Evolutionary conservation across 2,888 invertebrate genomes (phyloP).

Genomic region (Nomada ferruginata): DNA sequence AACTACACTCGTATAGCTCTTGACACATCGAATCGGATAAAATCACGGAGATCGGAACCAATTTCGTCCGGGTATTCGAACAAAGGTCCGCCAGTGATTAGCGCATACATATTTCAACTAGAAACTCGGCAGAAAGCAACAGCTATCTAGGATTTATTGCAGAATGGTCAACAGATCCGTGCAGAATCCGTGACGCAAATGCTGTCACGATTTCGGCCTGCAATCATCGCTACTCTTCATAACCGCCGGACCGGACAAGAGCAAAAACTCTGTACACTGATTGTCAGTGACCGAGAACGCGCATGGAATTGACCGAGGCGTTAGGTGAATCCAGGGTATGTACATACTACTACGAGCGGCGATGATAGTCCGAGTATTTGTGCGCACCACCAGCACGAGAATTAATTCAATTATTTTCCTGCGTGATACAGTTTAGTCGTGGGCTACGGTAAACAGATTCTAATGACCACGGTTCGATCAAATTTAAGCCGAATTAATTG

Average conservation of each 20-base stretch:
- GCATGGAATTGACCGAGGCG: conserved; percentile 9
- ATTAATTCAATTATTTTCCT: conserved; percentile 53
- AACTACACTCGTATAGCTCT: not conserved
- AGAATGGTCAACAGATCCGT: too few species aligned
- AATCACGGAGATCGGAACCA: conserved; percentile 16
- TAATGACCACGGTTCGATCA: conserved; percentile 30
- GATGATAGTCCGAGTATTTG: conserved; percentile 11
- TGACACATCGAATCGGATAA: not conserved
- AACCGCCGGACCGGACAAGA: not conserved
- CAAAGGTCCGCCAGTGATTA: conserved; percentile 13
- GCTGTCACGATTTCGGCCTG: not conserved
- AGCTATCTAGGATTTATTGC: conserved; percentile 11
- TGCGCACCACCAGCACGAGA: conserved; percentile 11
- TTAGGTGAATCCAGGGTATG: conserved; percentile 6
- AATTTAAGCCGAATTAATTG: conserved; percentile 44
- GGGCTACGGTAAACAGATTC: conserved; percentile 39
- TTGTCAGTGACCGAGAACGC: too few species aligned
- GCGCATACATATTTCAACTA: conserved; percentile 24
- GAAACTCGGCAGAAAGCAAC: conserved; percentile 8
- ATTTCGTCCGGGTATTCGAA: conserved; percentile 12
- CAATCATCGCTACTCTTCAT: not conserved
- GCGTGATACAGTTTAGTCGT: conserved; percentile 31
- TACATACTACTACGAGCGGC: not conserved
- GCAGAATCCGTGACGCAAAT: not conserved
- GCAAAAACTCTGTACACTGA: conserved; percentile 10